phyloP scores from a whole-genome alignment of 2,113 vertebrate species.

The Daubentonia madagascariensis region DNA sequence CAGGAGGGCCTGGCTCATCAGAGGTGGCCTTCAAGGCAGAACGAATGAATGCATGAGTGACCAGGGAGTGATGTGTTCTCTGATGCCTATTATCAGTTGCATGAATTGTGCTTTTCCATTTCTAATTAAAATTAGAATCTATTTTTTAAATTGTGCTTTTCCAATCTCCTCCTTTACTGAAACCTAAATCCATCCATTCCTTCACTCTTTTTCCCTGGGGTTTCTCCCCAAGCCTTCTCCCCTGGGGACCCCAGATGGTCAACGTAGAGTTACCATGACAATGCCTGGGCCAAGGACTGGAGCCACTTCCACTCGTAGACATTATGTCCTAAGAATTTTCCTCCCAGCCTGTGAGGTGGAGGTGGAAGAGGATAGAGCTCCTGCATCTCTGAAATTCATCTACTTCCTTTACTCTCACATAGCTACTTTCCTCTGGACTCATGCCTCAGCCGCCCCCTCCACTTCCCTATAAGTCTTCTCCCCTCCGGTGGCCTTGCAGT shows the following conservation, averaged over 20 bases:
- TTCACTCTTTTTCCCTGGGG: background rate
- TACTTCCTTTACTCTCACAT: rapidly evolving
- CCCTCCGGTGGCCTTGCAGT: background rate
- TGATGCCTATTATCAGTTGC: no score
- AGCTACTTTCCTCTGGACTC: background rate
- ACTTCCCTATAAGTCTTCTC: rapidly evolving
- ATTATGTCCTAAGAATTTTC: rapidly evolving
- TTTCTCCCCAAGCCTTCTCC: background rate
- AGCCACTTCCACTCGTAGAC: rapidly evolving
- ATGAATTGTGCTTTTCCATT: background rate
- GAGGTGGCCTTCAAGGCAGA: background rate
- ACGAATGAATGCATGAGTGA: rapidly evolving
- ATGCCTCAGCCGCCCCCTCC: rapidly evolving
- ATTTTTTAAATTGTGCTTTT: background rate
- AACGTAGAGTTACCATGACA: background rate
- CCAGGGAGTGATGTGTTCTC: background rate
- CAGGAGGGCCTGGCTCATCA: rapidly evolving
- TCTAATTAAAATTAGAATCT: background rate
- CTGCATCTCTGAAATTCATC: rapidly evolving
- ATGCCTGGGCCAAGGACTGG: background rate
- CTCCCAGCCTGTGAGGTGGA: rapidly evolving
- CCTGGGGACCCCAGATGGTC: background rate
- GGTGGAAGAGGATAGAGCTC: background rate
- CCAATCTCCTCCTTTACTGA: rapidly evolving
- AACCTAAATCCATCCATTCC: rapidly evolving